Base-by-base conservation (phyloP, 2,113 vertebrate species). In the Amia ocellicauda region DNA sequence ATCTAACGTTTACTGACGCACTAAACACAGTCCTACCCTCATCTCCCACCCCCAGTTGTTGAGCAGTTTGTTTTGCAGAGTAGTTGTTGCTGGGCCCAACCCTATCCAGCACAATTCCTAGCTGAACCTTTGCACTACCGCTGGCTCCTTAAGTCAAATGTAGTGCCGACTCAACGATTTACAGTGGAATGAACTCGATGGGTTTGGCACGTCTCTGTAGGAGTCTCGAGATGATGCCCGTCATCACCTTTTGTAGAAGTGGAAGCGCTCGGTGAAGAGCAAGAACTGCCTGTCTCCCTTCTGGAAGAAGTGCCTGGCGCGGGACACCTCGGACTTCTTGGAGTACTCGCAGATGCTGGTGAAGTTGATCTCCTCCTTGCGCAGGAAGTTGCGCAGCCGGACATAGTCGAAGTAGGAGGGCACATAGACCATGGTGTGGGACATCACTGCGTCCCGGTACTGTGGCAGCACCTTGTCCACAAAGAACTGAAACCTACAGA, bases 331-430 rank as follows among this genome's bases (percentile, higher is more conserved):
- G 0, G 89, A 83, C 62, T 79, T 92, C 45, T 81, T 88, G 0
- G 91, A 90, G 73, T 99, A 99, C 72, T 99, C 97, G 74, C 94
- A 95, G 62, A 95, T 83, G 69, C 90, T 85, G 2, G 85, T 78
- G 55, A 93, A 98, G 69, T 85, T 95, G 28, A 96, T 72, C 0
- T 95, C 93, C 69, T 95, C 90, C 60, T 90, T 97, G 83, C 91
- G 95, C 85, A 99, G 93, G 82, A 92, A 91, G 78, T 98, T 99
- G 2, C 96, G 92, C 64, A 99, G 83, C 3, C 93, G 96, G 55
- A 99, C 86, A 0, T 92, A 99, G 82, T 99, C 94, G 3, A 99
- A 99, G 76, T 99, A 99, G 0, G 93, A 95, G 0, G 97, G 97
- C 64, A 99, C 60, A 1, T 93, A 99, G 75, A 99, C 77, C 61